Evolutionary conservation across 2,888 invertebrate species (phyloP), one percentile per base, ranked within the genome.

Genomic region (Andrena dorsata): DNA sequence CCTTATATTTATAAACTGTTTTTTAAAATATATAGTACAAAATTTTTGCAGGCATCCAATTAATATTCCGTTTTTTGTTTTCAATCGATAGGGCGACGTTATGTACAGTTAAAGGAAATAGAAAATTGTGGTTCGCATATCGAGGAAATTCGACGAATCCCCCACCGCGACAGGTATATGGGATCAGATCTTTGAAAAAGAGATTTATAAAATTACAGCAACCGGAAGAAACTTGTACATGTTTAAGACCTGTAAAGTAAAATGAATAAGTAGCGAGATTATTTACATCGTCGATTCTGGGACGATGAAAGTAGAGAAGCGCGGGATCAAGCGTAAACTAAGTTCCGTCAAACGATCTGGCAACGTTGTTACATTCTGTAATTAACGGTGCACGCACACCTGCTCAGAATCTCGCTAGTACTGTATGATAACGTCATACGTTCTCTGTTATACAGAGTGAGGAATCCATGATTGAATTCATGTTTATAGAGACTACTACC

Each of bases 171-270:
- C 1, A 10, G 28, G 51, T 23, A 60, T 51, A 65, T 41, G 23
- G 23, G 10, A 64, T 58, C 64, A 49, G 64, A 61, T 35, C 53
- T 10, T 56, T n/a, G n/a, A n/a, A n/a, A n/a, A 35, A 23, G n/a
- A 41, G 10, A 60, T 76, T 68, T 20, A 51, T 53, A 8, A 47
- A 23, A 16, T 53, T 23, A 51, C 2, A 41, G 13, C 26, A 41
- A 26, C 30, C 35, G 23, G 10, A 47, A 41, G n/a, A 41, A 76
- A 70, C 41, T 20, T 20, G 20, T 65, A 77, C 26, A 60, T 49
- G 41, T 41, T 78, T 76, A 69, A 71, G n/a, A 47, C n/a, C 10
- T 65, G 49, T 65, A n/a, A 60, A 76, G 26, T 79, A 70, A 76
- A 79, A 60, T 10, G 53, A 61, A 61, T 66, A 74, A 28, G 16